These are phyloP conservation scores for Leptinotarsa juncta DNA, from an alignment of 2,888 invertebrate genomes.

Conservation along the genomic window DNA sequence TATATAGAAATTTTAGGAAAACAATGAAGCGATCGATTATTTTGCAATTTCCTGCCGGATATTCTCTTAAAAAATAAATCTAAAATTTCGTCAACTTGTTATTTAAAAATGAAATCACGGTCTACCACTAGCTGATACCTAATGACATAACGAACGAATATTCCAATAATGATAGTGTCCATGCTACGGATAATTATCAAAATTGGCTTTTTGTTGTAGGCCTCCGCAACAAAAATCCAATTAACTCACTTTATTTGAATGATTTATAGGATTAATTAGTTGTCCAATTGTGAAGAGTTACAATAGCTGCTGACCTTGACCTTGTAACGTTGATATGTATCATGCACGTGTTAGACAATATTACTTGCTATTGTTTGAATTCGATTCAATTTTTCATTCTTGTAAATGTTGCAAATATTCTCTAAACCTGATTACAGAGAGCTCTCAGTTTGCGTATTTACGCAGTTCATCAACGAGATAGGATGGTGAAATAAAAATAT, in stretches of 20 bases:
- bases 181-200: background rate
- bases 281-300: constrained; percentile 19
- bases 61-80: too few relatives aligned
- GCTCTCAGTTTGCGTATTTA: too few relatives aligned
- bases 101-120: too few relatives aligned
- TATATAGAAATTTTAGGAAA: too few relatives aligned
- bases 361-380: constrained; percentile 2
- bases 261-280: constrained; percentile 26
- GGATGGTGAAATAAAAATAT: too few relatives aligned
- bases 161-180: background rate
- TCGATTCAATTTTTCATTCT: background rate
- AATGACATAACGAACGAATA: too few relatives aligned
- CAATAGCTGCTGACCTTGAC: constrained; percentile 26
- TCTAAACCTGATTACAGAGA: too few relatives aligned
- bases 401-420: background rate
- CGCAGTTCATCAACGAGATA: too few relatives aligned
- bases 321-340: constrained; percentile 28
- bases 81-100: too few relatives aligned
- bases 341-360: constrained; percentile 32
- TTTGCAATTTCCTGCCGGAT: too few relatives aligned
- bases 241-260: constrained; percentile 9
- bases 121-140: too few relatives aligned
- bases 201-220: background rate
- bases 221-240: constrained; percentile 14
- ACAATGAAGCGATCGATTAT: too few relatives aligned